Percentiles rank a stretch among this genome's conserved stretches.
phyloP scores from a whole-genome alignment of 2,797 vertebrate genomes.

The Schizopygopsis malacanthus region DNA sequence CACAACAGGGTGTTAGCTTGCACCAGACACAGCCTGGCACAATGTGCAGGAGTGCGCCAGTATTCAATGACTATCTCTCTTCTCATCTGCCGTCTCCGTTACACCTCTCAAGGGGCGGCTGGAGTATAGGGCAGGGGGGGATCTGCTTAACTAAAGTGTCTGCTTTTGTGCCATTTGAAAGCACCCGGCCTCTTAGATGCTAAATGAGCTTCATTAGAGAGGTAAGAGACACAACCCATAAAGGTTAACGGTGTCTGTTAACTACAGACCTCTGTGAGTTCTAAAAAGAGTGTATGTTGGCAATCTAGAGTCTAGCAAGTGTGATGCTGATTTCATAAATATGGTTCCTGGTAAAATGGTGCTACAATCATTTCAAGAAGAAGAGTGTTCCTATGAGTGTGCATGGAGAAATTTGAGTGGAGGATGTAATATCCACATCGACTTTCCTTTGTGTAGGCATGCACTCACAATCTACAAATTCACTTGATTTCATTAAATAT shows the following conservation, averaged over 20 bases:
- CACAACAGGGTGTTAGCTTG: constrained; percentile 59
- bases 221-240: not conserved
- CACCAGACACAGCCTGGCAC: constrained; percentile 57
- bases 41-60: constrained; percentile 33
- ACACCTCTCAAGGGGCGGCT: constrained; percentile 56
- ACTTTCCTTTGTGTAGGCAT: not conserved
- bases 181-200: constrained; percentile 8
- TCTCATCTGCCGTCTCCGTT: constrained; percentile 62
- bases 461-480: not conserved
- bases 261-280: not conserved
- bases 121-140: constrained; percentile 24
- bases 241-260: constrained; percentile 1
- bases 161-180: constrained; percentile 26
- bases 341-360: constrained; percentile 7
- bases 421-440: not conserved
- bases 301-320: constrained; percentile 9
- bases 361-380: constrained; percentile 13
- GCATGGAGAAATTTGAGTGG: not conserved
- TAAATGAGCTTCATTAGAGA: constrained; percentile 41
- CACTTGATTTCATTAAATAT: not conserved
- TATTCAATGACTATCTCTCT: constrained; percentile 62
- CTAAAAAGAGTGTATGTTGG: not conserved
- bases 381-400: not conserved
- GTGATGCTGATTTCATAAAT: constrained; percentile 45
- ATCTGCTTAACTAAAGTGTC: constrained; percentile 57